Percentiles rank a stretch among this genome's conserved stretches.
phyloP scores from a whole-genome alignment of 2,113 vertebrate genomes.

The chimpanzee (Pan troglodytes) region NHGRI_mPanTro3-v2.1_pri NC_072402.2:146362501-146363000 shows the following conservation, averaged over 20 bases:
- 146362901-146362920: neutral
- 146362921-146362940: neutral
- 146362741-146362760: neutral
- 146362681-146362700: neutral
- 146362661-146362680: neutral
- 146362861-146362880: neutral
- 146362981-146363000: neutral
- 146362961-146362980: neutral
- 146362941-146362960: neutral
- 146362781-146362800: neutral
- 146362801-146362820: neutral
- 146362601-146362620: neutral
- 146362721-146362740: neutral
- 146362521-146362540: neutral
- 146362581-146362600: neutral
- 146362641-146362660: neutral
- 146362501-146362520: neutral
- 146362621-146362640: neutral
- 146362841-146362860: neutral
- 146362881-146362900: neutral
- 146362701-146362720: neutral
- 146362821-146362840: neutral
- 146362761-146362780: neutral
- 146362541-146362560: neutral
- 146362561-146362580: neutral